These are phyloP conservation scores for Todus mexicanus DNA, from an alignment of 2,797 vertebrate genomes.

Conservation along the genomic window DNA sequence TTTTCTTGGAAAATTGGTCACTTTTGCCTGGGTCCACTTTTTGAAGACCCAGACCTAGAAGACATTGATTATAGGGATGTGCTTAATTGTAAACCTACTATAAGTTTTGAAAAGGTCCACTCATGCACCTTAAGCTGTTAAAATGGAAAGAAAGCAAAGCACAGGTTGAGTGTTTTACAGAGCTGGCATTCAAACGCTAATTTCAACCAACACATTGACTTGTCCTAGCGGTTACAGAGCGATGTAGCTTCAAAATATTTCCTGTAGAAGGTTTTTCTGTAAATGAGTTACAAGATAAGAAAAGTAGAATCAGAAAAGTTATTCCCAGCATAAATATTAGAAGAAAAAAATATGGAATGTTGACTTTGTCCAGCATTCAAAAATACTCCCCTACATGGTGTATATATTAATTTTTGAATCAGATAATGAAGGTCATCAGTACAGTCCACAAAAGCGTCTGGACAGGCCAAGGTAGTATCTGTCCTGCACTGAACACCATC, in stretches of 20 bases:
- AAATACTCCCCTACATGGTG: background rate
- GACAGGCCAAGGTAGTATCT: background rate
- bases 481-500: background rate
- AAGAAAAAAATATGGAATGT: background rate
- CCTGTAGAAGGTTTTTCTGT: background rate
- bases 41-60: background rate
- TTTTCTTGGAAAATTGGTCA: background rate
- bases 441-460: background rate
- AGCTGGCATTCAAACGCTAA: background rate
- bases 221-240: background rate
- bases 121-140: background rate
- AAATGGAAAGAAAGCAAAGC: background rate
- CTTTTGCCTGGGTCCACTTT: background rate
- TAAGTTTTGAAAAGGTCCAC: background rate
- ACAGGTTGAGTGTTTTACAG: background rate
- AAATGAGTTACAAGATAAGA: background rate
- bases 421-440: background rate
- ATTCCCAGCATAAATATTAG: background rate
- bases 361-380: background rate
- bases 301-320: background rate
- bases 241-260: background rate
- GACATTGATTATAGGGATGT: background rate
- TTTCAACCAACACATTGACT: background rate
- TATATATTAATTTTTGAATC: background rate
- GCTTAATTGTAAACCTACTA: background rate